Evolutionary conservation across 2,888 invertebrate species (phyloP), one percentile per base, ranked within the genome.

Genomic region (Endomychus coccineus): DNA sequence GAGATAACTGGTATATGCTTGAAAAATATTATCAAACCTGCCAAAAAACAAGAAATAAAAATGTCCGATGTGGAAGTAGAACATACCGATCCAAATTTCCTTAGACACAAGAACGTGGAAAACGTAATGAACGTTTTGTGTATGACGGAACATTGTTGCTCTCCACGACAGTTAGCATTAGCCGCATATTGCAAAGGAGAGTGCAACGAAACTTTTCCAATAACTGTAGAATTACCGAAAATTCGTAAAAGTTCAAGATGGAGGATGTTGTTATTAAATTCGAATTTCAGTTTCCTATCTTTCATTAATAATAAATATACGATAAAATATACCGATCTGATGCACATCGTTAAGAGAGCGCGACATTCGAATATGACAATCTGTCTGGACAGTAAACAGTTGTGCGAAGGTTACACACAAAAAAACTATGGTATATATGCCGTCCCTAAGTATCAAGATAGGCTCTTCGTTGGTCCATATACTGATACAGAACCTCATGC

Each of bases 211-310:
- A 30, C n/a, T n/a, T 11, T 4, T 11, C 24, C 31, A 2, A 7
- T 36, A 6, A 5, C 10, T 19, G 21, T 33, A n/a, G 33, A 19
- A 22, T 16, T 38, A n/a, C 38, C 38, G 7, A 1, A 11, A 13
- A 27, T 21, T 7, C 10, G 21, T 13, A 14, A 30, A 9, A n/a
- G 12, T 3, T n/a, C 15, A 2, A 7, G 48, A 58, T 77, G 77
- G 77, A 71, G 73, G 48, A 62, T 75, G 40, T 67, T 76, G 60
- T 70, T 62, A 25, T 45, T 76, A 23, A 71, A 72, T 59, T 65
- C 71, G 37, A 71, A 71, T 55, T 75, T 77, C 53, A 59, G 55
- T 11, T 71, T 71, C 52, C 63, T 77, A 29, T 62, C 68, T 34
- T 72, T 77, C 50, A 62, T 59, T 38, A 64, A 62, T 25, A 68